Base-by-base conservation (phyloP, 2,113 vertebrate species). In the Epinephelus lanceolatus region DNA sequence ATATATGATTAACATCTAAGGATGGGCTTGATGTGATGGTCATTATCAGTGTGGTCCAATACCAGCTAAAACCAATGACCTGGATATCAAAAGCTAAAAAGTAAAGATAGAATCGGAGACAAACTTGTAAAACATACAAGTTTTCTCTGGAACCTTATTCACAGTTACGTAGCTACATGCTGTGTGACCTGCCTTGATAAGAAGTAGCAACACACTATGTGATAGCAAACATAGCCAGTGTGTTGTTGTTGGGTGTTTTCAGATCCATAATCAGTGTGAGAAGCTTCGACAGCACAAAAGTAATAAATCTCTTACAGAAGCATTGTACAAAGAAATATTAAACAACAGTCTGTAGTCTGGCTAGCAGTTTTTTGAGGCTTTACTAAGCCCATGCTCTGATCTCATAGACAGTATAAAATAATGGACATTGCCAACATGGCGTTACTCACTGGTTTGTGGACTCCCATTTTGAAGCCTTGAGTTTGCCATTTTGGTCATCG, bases 1-100 rank as follows among this genome's bases (percentile, higher is more conserved):
- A 21, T 56, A 11, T 71, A 61, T 79, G 62, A 71, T 75, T 65
- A 52, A 71, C 30, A 70, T 74, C 5, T 30, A 52, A 18, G 6
- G 49, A 75, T 25, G 73, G 40, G 77, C 49, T n/a, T n/a, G 63
- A 30, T 25, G 10, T 18, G 5, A 0, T 71, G 47, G 25, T 66
- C 51, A 47, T 59, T 51, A 45, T 71, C 27, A 5, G 13, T 12
- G 2, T 52, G 27, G 72, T 53, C 27, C 33, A 33, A 30, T 14
- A 19, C 23, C 19, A 30, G 14, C 69, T 9, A 17, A n/a, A 42
- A 53, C 53, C 30, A 53, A 53, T 14, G 4, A 19, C 14, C 57
- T 5, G 11, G 5, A n/a, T 33, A 15, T 61, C 25, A 59, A 47
- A 40, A 23, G 62, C 40, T 65, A 12, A 45, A 57, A 45, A 4